These are phyloP conservation scores for Sebastes steindachneri DNA, from an alignment of 2,797 vertebrate genomes.

Conservation along the genomic window DNA sequence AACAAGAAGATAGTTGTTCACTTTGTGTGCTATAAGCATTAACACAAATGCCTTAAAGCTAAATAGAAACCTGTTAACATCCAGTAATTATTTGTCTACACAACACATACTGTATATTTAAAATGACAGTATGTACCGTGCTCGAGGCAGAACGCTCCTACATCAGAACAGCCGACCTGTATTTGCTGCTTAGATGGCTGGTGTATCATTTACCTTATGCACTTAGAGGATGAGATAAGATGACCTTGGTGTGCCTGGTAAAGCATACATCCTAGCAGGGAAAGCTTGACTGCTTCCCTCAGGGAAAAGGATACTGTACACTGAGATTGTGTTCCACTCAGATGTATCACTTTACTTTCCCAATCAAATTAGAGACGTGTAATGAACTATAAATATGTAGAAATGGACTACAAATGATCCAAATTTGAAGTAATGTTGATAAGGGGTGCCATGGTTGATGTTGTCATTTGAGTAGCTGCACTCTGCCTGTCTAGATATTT, in stretches of 20 bases:
- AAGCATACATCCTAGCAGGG: slow-evolving; percentile 73
- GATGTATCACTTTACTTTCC: slow-evolving; percentile 79
- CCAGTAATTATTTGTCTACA: slow-evolving; percentile 6
- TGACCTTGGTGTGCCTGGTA: slow-evolving; percentile 77
- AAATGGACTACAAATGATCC: slow-evolving; percentile 84
- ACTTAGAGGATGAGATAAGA: slow-evolving; percentile 84
- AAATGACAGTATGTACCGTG: slow-evolving; percentile 4
- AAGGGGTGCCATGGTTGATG: slow-evolving; percentile 67
- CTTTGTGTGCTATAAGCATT: not conserved
- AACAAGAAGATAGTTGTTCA: not conserved
- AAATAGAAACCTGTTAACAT: slow-evolving; percentile 11
- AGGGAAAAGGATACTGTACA: slow-evolving; percentile 74
- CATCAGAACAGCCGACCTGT: slow-evolving; percentile 33
- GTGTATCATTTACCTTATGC: slow-evolving; percentile 81
- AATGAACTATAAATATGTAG: slow-evolving; percentile 87
- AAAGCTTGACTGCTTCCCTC: slow-evolving; percentile 74
- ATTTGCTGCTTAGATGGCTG: slow-evolving; percentile 66
- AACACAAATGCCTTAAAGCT: not conserved
- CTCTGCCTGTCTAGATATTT: slow-evolving; percentile 78
- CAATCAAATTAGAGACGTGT: slow-evolving; percentile 82
- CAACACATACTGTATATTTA: not conserved
- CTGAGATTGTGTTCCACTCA: slow-evolving; percentile 78
- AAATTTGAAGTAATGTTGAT: slow-evolving; percentile 81
- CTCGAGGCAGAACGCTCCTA: slow-evolving; percentile 36
- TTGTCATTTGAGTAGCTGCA: slow-evolving; percentile 82